phyloP scores from a whole-genome alignment of 2,113 vertebrate species.

The Aramus guarauna region DNA sequence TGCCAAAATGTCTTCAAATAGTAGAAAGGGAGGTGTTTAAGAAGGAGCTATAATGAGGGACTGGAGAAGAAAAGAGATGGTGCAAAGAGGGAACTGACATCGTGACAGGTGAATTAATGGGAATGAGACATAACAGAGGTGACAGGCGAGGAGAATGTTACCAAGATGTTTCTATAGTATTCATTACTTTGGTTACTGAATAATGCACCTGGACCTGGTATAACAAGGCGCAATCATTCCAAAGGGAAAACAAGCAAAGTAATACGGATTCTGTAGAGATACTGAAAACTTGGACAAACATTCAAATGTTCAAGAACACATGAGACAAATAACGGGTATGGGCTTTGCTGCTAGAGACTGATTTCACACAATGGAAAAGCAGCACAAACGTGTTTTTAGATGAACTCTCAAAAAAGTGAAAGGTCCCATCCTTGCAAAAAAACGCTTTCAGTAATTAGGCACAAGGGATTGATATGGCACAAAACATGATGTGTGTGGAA shows the following conservation, averaged over 20 bases:
- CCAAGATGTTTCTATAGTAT: not conserved
- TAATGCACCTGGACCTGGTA: not conserved
- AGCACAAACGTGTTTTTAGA: not conserved
- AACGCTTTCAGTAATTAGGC: not conserved
- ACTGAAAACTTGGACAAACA: not conserved
- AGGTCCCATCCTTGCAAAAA: not conserved
- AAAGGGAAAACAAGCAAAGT: not conserved
- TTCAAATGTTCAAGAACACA: not conserved
- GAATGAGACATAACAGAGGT: not conserved
- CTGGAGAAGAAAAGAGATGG: not conserved
- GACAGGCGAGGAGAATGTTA: not conserved
- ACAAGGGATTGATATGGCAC: not conserved
- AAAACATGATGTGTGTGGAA: not conserved
- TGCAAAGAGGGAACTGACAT: not conserved
- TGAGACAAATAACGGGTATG: not conserved
- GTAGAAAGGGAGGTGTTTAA: not conserved
- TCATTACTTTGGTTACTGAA: not conserved
- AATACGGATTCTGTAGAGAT: not conserved
- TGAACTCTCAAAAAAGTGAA: not conserved
- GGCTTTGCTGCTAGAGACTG: not conserved
- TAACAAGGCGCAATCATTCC: not conserved
- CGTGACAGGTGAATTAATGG: not conserved
- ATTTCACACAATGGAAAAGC: not conserved
- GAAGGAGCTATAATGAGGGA: not conserved
- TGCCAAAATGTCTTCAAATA: not conserved